phyloP scores from a whole-genome alignment of 1,140 invertebrate species.

The Tyrophagus putrescentiae region DNA sequence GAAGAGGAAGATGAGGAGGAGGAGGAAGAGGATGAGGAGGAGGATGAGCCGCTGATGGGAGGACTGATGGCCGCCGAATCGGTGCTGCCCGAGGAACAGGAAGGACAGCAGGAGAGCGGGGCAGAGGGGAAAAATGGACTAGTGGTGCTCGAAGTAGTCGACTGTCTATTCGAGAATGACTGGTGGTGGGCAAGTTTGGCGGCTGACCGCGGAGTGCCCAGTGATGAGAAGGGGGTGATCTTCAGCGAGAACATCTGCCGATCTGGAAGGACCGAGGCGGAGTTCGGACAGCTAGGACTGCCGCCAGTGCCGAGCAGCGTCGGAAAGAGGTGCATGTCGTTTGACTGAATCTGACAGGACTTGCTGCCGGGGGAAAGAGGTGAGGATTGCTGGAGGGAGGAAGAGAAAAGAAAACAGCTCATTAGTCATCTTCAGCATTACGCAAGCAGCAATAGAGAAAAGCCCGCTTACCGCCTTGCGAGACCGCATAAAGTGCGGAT shows the following conservation, averaged over 20 bases:
- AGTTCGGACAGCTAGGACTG: too few species aligned
- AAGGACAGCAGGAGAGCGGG: background rate
- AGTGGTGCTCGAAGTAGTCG: background rate
- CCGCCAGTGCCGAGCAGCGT: too few species aligned
- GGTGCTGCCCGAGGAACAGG: background rate
- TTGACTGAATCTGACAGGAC: slow-evolving; percentile 1
- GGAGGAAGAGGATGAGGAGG: slow-evolving; percentile 1
- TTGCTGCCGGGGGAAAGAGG: background rate
- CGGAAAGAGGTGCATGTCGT: background rate
- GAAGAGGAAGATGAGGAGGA: background rate
- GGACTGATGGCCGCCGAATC: background rate
- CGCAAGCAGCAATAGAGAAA: background rate
- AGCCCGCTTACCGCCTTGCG: background rate
- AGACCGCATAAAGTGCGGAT: background rate
- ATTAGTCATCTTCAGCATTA: slow-evolving; percentile 1
- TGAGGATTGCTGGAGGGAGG: background rate
- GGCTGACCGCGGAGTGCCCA: background rate
- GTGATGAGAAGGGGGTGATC: too few species aligned
- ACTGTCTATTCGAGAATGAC: background rate
- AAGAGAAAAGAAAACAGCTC: background rate
- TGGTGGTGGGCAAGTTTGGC: background rate
- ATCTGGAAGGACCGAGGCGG: background rate
- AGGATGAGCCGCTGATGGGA: background rate
- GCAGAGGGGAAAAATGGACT: background rate
- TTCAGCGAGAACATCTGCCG: background rate